Base-by-base conservation (phyloP, 2,888 invertebrate genomes). In the Xylocampa areola region DNA sequence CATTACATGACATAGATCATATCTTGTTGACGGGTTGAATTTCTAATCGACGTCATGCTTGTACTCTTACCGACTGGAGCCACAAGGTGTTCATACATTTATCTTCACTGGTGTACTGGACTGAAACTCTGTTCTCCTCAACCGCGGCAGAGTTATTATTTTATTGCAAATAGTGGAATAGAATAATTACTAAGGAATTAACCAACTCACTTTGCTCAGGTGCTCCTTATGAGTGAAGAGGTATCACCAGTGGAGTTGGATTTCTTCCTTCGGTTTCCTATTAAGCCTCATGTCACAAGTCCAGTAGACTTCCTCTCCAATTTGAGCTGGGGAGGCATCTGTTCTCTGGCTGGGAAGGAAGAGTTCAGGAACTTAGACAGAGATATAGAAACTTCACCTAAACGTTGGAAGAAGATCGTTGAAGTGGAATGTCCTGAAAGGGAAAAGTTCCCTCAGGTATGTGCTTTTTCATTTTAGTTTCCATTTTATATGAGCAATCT, bases 351-450 rank as follows among this genome's bases (percentile, higher is more conserved):
- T 19, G 95, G 96, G 45, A 96, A 97, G 91, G 98, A 99, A 77
- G 98, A 99, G 85, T 98, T 98, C 86, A 95, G 97, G 67, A 98
- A 99, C 88, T 94, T 99, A 57, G 99, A 99, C 86, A 95, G 98
- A 62, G 99, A 99, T 85, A 98, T 99, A 74, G 99, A 99, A 90
- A 98, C 97, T 2, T 98, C 98, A 0, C 97, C 98, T n/a, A 99
- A 99, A 85, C 95, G 98, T 52, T 99, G 99, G 99, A 98, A 98
- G 88, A 99, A 99, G 90, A 96, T 99, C 78, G 97, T 99, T 1
- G 99, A 99, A 90, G 96, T 97, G 76, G 99, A 99, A 83, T 96
- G 97, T 79, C 98, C 99, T 0, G 99, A 99, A 88, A 96, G 97
- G 71, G 99, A 99, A 84, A 99, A 98, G 87, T 98, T 99, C 87